phyloP scores from a whole-genome alignment of 2,113 vertebrate species.

The Catharus minimus region DNA sequence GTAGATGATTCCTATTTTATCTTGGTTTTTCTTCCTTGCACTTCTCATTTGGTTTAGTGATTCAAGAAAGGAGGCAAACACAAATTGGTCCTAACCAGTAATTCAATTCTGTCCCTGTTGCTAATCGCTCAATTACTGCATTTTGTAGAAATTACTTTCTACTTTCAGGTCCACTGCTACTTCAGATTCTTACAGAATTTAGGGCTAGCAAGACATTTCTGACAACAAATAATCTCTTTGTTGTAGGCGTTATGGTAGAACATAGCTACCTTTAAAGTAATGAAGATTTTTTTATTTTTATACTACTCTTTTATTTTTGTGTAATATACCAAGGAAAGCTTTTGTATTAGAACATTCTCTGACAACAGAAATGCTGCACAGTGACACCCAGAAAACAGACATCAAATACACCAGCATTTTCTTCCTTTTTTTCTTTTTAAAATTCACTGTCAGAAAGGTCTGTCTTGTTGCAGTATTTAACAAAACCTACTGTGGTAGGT shows the following conservation, averaged over 20 bases:
- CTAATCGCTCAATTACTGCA: not conserved
- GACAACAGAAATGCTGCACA: not conserved
- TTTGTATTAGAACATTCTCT: not conserved
- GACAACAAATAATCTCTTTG: not conserved
- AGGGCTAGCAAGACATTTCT: not conserved
- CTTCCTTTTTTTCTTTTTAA: too few species aligned
- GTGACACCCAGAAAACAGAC: not conserved
- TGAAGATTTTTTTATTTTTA: not conserved
- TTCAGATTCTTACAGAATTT: not conserved
- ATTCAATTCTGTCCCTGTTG: not conserved
- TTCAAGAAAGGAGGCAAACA: not conserved
- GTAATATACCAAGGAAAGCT: accelerated
- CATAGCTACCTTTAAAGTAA: not conserved
- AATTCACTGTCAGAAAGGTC: not conserved
- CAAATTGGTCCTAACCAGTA: constrained; percentile 13
- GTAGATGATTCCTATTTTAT: not conserved
- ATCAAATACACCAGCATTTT: accelerated
- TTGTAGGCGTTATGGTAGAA: not conserved
- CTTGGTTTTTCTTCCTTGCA: not conserved
- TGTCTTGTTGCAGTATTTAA: not conserved
- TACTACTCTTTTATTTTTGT: not conserved
- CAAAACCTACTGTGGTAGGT: not conserved
- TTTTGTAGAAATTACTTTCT: not conserved
- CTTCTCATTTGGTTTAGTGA: not conserved
- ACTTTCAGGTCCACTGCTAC: not conserved